Evolutionary conservation across 1,140 invertebrate genomes (phyloP).

Genomic region (Atopsyche davidsoni): DNA sequence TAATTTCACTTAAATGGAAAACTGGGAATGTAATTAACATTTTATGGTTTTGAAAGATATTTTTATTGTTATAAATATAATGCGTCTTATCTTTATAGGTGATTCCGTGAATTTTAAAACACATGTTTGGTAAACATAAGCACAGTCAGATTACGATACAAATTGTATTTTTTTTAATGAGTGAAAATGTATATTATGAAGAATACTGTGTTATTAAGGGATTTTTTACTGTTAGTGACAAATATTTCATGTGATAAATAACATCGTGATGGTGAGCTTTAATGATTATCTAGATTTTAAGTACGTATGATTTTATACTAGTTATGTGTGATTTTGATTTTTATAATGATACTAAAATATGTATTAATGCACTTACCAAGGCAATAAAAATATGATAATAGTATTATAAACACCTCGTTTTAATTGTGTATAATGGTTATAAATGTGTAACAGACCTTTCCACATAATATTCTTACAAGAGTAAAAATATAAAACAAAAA

Average conservation of each 20-base stretch:
- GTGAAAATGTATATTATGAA: not conserved
- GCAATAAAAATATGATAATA: no score
- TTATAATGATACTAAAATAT: no score
- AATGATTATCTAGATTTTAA: not conserved
- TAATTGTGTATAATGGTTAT: not conserved
- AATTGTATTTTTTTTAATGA: not conserved
- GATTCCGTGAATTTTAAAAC: constrained; percentile 2
- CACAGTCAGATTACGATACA: not conserved
- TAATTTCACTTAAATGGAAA: no score
- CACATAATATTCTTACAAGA: not conserved
- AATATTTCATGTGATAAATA: not conserved
- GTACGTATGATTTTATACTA: not conserved
- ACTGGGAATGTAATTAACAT: no score
- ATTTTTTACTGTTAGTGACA: not conserved
- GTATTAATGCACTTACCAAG: no score
- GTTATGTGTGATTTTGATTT: no score
- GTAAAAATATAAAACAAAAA: not conserved
- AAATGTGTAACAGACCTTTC: not conserved
- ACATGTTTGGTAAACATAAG: not conserved
- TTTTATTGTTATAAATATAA: no score
- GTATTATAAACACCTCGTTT: not conserved
- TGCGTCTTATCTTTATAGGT: no score
- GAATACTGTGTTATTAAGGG: not conserved
- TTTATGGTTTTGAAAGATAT: no score
- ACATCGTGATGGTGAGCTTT: not conserved